These are phyloP conservation scores for Chloroclysta siterata DNA, from an alignment of 2,888 invertebrate species.

Conservation along the genomic window DNA sequence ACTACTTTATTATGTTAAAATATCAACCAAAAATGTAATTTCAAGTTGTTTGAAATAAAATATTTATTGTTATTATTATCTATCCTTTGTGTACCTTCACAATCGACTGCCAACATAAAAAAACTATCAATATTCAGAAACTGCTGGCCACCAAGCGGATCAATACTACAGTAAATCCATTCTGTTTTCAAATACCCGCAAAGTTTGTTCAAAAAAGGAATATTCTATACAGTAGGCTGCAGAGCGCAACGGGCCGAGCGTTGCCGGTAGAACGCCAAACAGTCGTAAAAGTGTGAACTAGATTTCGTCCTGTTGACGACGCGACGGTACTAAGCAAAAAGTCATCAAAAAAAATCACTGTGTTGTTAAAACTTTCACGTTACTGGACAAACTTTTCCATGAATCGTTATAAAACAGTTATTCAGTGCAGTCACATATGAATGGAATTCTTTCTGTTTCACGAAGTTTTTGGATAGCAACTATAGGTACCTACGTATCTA, in stretches of 20 bases:
- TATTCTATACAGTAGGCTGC: constrained; percentile 22
- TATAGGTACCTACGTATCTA: no score
- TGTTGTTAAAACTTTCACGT: constrained; percentile 73
- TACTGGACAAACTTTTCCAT: constrained; percentile 59
- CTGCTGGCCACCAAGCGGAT: constrained; percentile 1
- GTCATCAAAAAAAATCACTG: constrained; percentile 54
- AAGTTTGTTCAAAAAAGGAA: constrained; percentile 26
- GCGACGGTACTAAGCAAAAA: constrained; percentile 56
- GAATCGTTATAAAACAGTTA: constrained; percentile 56
- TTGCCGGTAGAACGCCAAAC: constrained; percentile 41
- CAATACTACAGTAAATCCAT: constrained; percentile 19
- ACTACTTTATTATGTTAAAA: no score
- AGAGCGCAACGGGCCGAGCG: constrained; percentile 16
- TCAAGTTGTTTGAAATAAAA: no score
- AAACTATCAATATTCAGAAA: background rate
- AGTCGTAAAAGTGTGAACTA: constrained; percentile 52
- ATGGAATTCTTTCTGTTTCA: constrained; percentile 28
- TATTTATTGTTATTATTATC: no score
- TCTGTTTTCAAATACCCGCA: constrained; percentile 17
- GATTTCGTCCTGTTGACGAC: constrained; percentile 45
- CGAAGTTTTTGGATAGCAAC: constrained; percentile 1
- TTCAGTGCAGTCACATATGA: constrained; percentile 19
- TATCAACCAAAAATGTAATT: no score
- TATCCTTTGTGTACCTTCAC: no score
- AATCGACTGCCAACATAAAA: background rate